Evolutionary conservation across 2,888 invertebrate species (phyloP), one percentile per base, ranked within the genome.

Genomic region (Dynastes tityus): DNA sequence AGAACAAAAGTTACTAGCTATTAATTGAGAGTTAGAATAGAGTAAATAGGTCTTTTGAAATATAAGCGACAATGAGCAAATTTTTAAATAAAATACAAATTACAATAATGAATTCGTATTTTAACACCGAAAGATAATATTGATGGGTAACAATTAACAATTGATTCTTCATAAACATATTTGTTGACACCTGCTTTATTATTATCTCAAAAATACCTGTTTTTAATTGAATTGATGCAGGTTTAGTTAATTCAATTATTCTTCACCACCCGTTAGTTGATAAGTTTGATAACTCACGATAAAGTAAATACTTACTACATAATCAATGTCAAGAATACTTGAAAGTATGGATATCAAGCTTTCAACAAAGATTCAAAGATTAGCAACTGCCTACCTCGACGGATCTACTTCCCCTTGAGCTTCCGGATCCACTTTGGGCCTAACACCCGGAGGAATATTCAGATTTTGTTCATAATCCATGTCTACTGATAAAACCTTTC

Each of bases 321-420:
- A 45, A 65, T 49, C 55, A 32, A 68, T 63, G 29, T 64, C 32
- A 58, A 27, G 4, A n/a, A 11, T 74, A 61, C 5, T 40, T 51
- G 13, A 61, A 40, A 9, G 40, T 37, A 45, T 11, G 11, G 11
- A 45, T 11, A 45, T 32, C 74, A 40, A 58, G 8, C 63, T 75
- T 63, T 9, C 2, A 67, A 16, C 29, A 53, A 76, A 49, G 53
- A 65, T 32, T 64, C 29, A 53, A 76, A 29, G 53, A 65, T 32
- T 64, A 37, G 5, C 32, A 37, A 37, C 58, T 9, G 85, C 91
- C 90, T 90, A 94, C 94, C 93, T 90, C 86, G 90, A 91, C 77
- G 96, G 95, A 90, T 97, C 97, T 82, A 97, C 97, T 89, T 96
- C 96, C 81, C 96, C 96, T 84, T 91, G 90, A 83, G 95, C 96